Base-by-base conservation (phyloP, 2,797 vertebrate genomes). In the Eulemur rubriventer region DNA sequence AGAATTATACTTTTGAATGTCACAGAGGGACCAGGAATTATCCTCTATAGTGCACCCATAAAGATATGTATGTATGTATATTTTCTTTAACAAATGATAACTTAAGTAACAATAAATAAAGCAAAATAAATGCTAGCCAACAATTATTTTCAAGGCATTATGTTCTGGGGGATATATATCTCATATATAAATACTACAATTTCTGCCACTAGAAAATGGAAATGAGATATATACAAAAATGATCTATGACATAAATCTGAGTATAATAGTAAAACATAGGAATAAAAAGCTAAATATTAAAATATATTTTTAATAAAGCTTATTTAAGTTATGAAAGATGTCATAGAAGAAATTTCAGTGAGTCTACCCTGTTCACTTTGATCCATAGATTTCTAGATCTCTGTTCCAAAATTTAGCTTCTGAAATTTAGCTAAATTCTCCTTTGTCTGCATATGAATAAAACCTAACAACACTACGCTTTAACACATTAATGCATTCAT, bases 21-120 rank as follows among this genome's bases (percentile, higher is more conserved):
- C 35, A 75, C 28, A 76, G 26, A 73, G 28, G 69, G 35, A 20
- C 75, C 33, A 67, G 28, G 89, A 96, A 80, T 57, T 43, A 70
- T 69, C 10, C 12, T 57, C n/a, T 33, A 26, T 16, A 52, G 12
- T 48, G 18, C 3, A 76, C 14, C 24, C 10, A 6, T 67, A 70
- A 72, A 65, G 13, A 9, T 72, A 87, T 63, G 41, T 79, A 69
- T 75, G 50, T 33, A 10, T 63, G 24, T 46, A 43, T 14, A 82
- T 6, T 75, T 41, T 43, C 48, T 55, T 79, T 85, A 86, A 78
- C 61, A 88, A 88, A 89, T 92, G 28, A 65, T 72, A 87, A 80
- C 69, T 85, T 81, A 87, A 93, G 14, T 78, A 84, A 88, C 57
- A 89, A 93, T 67, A 87, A 20, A 80, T 72, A 95, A 91, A 91